Evolutionary conservation across 2,113 vertebrate genomes (phyloP).

Genomic region (Arenaria interpres): DNA sequence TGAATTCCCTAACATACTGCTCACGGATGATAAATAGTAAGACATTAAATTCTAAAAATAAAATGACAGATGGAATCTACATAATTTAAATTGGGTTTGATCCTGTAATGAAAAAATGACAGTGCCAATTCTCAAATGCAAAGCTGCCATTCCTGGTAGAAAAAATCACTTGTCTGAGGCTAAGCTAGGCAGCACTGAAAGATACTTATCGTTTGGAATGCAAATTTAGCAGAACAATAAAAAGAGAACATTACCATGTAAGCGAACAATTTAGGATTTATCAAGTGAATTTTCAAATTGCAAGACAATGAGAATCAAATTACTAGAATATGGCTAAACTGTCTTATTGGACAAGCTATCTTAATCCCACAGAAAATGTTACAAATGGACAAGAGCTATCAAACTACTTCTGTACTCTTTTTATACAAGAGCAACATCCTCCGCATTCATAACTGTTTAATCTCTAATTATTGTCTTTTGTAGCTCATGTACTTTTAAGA

Average conservation of each 20-base stretch:
- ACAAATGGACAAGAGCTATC: background rate
- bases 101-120: background rate
- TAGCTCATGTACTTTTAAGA: background rate
- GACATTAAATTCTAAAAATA: background rate
- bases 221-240: slow-evolving; percentile 7
- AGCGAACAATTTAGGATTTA: background rate
- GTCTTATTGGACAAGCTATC: background rate
- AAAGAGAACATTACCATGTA: background rate
- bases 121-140: background rate
- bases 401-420: background rate
- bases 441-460: background rate
- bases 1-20: background rate
- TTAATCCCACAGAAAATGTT: background rate
- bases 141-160: background rate
- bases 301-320: background rate
- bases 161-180: background rate
- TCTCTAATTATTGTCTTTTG: background rate
- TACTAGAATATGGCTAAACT: background rate
- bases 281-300: background rate
- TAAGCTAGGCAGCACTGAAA: background rate
- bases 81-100: background rate
- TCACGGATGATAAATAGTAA: background rate
- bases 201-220: background rate
- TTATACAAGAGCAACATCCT: background rate
- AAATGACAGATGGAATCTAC: background rate